phyloP scores from a whole-genome alignment of 2,797 vertebrate species.

The Bradypodion pumilum region DNA sequence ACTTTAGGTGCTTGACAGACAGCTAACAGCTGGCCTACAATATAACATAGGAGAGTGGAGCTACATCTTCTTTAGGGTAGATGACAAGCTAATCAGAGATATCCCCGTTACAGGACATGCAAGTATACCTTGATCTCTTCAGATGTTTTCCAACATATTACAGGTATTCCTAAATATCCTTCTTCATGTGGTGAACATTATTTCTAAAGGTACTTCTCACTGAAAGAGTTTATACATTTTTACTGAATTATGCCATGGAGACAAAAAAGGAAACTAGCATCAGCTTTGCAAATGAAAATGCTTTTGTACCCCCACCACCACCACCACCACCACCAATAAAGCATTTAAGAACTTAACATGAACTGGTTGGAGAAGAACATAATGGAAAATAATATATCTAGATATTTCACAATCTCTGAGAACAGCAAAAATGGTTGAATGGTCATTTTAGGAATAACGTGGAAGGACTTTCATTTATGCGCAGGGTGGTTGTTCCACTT shows the following conservation, averaged over 20 bases:
- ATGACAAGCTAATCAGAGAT: constrained; percentile 84
- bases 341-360: constrained; percentile 18
- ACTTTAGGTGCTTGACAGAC: constrained; percentile 98
- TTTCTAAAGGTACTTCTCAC: constrained; percentile 69
- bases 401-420: constrained; percentile 26
- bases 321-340: constrained; percentile 43
- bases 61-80: constrained; percentile 80
- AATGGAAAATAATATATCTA: constrained; percentile 32
- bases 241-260: constrained; percentile 59
- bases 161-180: constrained; percentile 73
- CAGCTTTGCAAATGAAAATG: constrained; percentile 58
- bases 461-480: constrained; percentile 41
- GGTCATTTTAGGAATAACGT: constrained; percentile 54
- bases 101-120: constrained; percentile 70
- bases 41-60: constrained; percentile 82
- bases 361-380: constrained; percentile 24
- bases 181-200: constrained; percentile 70
- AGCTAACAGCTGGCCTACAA: constrained; percentile 94
- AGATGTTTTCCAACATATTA: constrained; percentile 66
- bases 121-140: constrained; percentile 78
- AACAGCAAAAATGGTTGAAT: constrained; percentile 2
- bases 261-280: constrained; percentile 57
- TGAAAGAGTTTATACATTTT: constrained; percentile 64
- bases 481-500: constrained; percentile 34
- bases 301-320: no score